Evolutionary conservation across 2,888 invertebrate genomes (phyloP), one percentile per base, ranked within the genome.

Genomic region (Helicoverpa assulta): DNA sequence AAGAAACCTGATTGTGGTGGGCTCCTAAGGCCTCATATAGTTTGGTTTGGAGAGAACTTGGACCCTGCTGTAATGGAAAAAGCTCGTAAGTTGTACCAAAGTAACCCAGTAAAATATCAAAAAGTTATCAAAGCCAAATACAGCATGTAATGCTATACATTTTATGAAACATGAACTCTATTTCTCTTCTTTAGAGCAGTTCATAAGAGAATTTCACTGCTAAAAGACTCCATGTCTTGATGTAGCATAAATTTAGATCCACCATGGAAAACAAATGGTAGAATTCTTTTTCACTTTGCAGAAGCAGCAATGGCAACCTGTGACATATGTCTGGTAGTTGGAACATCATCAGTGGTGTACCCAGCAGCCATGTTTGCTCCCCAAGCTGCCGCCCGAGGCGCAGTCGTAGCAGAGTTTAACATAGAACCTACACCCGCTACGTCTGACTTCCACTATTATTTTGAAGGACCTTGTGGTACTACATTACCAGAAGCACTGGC

Each of bases 311-410:
- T 98, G 85, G 95, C 96, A 53, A 90, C 91, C 0, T 98, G 98
- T 90, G 98, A 98, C 85, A 92, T 98, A 2, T 98, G 98, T 86
- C 91, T 98, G 51, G 97, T 98, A 18, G 97, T 98, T 58, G 98
- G 99, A 6, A 98, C 98, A 16, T 98, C 98, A 0, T 98, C 98
- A 0, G 96, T 98, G 0, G 98, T 98, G 2, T 98, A 98, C 90
- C 98, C 98, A 0, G 98, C 98, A 0, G 98, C 98, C 6, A 97
- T 98, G 97, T 98, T 98, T 93, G 98, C 98, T 0, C 98, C 98
- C 0, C 94, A 96, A 83, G 97, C 98, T 0, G 98, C 98, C 0
- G 93, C 95, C 0, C 95, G 97, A 69, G 98, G 98, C 1, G 96
- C 94, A 0, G 81, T 89, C 0, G 94, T 95, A 1, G 95, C 95